These are phyloP conservation scores for Hippocampus guttulatus DNA, from an alignment of 2,113 vertebrate species.

Conservation along the genomic window DNA sequence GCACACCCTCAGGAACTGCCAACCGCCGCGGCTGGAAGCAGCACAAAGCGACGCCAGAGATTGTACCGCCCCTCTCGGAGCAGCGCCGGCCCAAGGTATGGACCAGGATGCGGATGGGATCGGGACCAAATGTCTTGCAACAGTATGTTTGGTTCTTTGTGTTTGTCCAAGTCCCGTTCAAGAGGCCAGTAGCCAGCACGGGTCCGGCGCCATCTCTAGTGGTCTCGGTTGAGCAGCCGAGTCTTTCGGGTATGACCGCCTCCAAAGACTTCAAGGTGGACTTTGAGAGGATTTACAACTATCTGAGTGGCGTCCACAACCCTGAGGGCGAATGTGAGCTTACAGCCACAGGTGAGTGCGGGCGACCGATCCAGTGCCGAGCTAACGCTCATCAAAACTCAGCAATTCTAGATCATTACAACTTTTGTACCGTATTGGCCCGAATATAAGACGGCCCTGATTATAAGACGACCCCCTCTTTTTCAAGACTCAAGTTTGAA, in stretches of 20 bases:
- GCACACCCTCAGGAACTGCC: conserved; percentile 46
- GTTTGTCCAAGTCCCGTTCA: background rate
- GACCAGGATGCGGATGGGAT: background rate
- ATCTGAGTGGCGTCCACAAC: conserved; percentile 45
- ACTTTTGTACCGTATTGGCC: too few species aligned
- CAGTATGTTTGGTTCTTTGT: background rate
- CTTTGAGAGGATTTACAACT: conserved; percentile 72
- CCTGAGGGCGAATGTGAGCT: conserved; percentile 28
- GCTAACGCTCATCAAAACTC: background rate
- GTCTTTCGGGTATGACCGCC: background rate
- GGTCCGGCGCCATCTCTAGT: background rate
- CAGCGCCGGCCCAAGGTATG: conserved; percentile 12
- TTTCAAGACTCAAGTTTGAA: too few species aligned
- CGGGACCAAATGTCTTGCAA: background rate
- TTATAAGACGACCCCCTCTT: too few species aligned
- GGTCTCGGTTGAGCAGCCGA: background rate
- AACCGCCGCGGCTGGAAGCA: conserved; percentile 33
- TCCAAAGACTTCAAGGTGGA: conserved; percentile 35
- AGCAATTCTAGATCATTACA: too few species aligned
- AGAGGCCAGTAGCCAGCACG: conserved; percentile 3
- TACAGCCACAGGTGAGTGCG: conserved; percentile 68
- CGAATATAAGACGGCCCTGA: too few species aligned
- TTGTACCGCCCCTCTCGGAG: background rate
- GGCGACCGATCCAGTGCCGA: background rate
- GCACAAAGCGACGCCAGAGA: background rate